phyloP scores from a whole-genome alignment of 2,113 vertebrate species.

The Gymnocephalus cernua region DNA sequence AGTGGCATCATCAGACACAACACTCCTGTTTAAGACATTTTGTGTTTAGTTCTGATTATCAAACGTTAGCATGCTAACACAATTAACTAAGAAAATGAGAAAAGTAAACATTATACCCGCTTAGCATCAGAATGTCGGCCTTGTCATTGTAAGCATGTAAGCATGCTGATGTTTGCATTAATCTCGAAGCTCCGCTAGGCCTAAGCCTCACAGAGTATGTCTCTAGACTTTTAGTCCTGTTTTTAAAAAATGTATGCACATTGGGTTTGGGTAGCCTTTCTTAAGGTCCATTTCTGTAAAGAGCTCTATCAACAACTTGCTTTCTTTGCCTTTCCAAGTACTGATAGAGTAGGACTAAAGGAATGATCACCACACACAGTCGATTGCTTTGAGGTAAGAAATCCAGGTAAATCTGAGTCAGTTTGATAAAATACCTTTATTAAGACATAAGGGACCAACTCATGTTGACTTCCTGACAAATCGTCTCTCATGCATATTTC shows the following conservation, averaged over 20 bases:
- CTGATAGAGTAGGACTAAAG: not conserved
- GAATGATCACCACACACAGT: not conserved
- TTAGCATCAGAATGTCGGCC: not conserved
- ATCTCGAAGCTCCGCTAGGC: too few relatives aligned
- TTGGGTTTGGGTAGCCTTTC: not conserved
- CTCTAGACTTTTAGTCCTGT: too few relatives aligned
- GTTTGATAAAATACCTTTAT: not conserved
- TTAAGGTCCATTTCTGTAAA: not conserved
- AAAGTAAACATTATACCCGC: not conserved
- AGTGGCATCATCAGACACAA: not conserved
- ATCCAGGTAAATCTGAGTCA: not conserved
- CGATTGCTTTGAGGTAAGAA: not conserved
- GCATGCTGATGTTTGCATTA: too few relatives aligned
- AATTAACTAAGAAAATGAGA: too few relatives aligned
- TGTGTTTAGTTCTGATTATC: too few relatives aligned
- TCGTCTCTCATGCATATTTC: not conserved
- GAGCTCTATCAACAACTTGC: not conserved
- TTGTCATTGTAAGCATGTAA: not conserved
- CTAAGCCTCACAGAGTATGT: too few relatives aligned
- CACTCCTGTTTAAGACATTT: too few relatives aligned
- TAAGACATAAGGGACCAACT: not conserved
- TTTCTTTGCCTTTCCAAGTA: not conserved
- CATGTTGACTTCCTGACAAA: constrained; percentile 2
- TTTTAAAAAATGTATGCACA: constrained; percentile 6
- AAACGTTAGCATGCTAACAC: too few relatives aligned